phyloP scores from a whole-genome alignment of 2,797 vertebrate genomes.

The Dallia pectoralis region DNA sequence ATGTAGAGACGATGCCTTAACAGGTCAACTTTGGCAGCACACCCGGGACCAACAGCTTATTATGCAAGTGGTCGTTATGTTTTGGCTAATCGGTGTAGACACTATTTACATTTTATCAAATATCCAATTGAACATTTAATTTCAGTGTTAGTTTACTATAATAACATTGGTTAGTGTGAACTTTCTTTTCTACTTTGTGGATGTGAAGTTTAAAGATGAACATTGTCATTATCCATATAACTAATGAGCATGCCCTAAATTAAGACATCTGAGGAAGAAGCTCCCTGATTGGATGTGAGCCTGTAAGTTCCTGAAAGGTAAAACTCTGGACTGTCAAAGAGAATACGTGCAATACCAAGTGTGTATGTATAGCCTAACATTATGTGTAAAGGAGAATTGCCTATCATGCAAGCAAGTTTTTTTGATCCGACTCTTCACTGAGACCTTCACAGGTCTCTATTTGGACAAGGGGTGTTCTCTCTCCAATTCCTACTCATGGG shows the following conservation, averaged over 20 bases:
- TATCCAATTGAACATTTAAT: too few relatives aligned
- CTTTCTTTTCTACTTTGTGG: slow-evolving; percentile 34
- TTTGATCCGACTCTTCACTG: too few relatives aligned
- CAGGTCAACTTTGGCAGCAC: too few relatives aligned
- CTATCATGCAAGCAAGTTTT: background rate
- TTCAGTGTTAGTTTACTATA: too few relatives aligned
- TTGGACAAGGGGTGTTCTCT: too few relatives aligned
- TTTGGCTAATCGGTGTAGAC: too few relatives aligned
- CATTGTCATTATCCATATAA: slow-evolving; percentile 68
- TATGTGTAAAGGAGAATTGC: background rate
- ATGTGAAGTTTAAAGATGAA: slow-evolving; percentile 65
- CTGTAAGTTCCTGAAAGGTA: slow-evolving; percentile 34
- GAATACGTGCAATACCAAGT: background rate
- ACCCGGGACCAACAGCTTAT: too few relatives aligned
- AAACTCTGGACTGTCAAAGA: background rate
- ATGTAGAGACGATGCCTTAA: too few relatives aligned
- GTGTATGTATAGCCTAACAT: background rate
- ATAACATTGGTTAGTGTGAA: background rate
- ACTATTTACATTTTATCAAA: too few relatives aligned
- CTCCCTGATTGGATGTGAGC: slow-evolving; percentile 43
- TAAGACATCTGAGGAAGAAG: slow-evolving; percentile 46
- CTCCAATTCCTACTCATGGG: too few relatives aligned
- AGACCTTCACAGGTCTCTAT: too few relatives aligned
- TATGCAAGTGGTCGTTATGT: too few relatives aligned
- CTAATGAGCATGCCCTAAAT: slow-evolving; percentile 50